Base-by-base conservation (phyloP, 2,797 vertebrate genomes). In the Acridotheres tristis region DNA sequence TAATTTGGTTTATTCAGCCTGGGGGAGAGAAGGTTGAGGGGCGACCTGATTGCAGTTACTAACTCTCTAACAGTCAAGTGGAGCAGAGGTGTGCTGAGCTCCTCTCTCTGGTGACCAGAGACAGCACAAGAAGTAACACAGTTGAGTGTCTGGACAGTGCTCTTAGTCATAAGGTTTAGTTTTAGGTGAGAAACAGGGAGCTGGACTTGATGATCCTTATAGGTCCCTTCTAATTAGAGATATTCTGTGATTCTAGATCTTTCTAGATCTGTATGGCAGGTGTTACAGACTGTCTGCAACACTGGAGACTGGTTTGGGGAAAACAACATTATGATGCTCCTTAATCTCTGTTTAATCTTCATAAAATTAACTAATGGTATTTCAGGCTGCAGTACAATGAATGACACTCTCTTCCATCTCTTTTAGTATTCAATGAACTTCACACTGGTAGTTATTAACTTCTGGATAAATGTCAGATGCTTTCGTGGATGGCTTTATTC, bases 381-480 rank as follows among this genome's bases (percentile, higher is more conserved):
- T 90, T 83, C 80, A 83, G 53, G 27, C 30, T 84, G 29, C 36
- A 62, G 50, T n/a, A 16, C 27, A 83, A 32, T 27, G 19, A 76
- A 54, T 13, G 23, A 38, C n/a, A 55, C 40, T 72, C 34, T 47
- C 9, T 82, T 48, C 34, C 30, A 76, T 62, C 10, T 53, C 19
- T 53, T 86, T 72, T n/a, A 72, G 58, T 68, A 72, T 61, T 78
- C 47, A 81, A 13, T 45, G 58, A 73, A 65, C 32, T 89, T 93
- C 77, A 43, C 27, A 18, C 14, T 59, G 38, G 72, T 38, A 32
- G 19, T 58, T 89, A 65, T 75, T 81, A 89, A 78, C 47, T 87
- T 79, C 67, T 87, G 59, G 76, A 85, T 40, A 92, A 90, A 93
- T 8, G 11, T 76, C 63, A 94, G 38, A 40, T 79, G n/a, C 22